Evolutionary conservation across 2,888 invertebrate species (phyloP).

Genomic region (Sphecodes monilicornis): DNA sequence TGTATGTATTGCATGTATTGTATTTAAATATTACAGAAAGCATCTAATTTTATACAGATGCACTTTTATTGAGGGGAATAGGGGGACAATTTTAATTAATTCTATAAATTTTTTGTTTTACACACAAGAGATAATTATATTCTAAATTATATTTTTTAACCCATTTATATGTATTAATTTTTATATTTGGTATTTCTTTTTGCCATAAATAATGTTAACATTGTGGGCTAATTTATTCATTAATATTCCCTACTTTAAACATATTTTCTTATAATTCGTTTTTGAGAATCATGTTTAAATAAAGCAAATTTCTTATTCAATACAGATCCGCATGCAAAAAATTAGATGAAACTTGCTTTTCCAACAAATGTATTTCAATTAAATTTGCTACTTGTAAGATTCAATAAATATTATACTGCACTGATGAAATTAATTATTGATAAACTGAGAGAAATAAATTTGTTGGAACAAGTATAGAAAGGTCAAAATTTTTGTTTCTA

Average conservation of each 20-base stretch:
- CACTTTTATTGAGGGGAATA: neutral
- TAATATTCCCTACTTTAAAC: neutral
- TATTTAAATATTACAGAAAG: slow-evolving; percentile 33
- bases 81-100: neutral
- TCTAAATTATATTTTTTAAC: no score
- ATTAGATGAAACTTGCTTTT: slow-evolving; percentile 15
- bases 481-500: slow-evolving; percentile 26
- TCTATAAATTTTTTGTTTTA: slow-evolving; percentile 69
- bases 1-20: slow-evolving; percentile 32
- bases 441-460: slow-evolving; percentile 12
- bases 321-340: slow-evolving; percentile 41
- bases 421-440: neutral
- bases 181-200: slow-evolving; percentile 43
- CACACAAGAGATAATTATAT: slow-evolving; percentile 40
- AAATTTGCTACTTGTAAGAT: neutral
- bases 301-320: neutral
- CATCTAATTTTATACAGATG: slow-evolving; percentile 10
- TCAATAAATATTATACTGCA: slow-evolving; percentile 3
- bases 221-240: slow-evolving; percentile 40
- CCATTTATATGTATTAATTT: no score
- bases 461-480: slow-evolving; percentile 40
- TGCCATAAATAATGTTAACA: slow-evolving; percentile 6
- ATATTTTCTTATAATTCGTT: neutral
- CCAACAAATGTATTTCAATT: slow-evolving; percentile 44
- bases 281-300: neutral